Percentiles rank a stretch among this genome's conserved stretches.
phyloP scores from a whole-genome alignment of 2,888 invertebrate genomes.

The Slavum lentiscoides region DNA sequence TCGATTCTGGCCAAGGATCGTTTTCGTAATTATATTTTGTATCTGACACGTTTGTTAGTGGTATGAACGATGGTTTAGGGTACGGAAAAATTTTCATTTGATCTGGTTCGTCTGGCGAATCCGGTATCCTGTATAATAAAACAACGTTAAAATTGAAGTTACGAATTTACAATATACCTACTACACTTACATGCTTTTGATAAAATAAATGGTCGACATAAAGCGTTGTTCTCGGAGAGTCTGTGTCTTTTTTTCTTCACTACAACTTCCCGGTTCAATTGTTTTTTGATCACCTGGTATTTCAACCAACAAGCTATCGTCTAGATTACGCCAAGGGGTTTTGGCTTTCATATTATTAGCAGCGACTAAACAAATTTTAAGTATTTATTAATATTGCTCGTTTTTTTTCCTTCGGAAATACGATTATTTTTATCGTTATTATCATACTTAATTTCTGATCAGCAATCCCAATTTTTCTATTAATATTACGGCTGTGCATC shows the following conservation, averaged over 20 bases:
- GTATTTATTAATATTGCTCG: background rate
- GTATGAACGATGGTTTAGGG: constrained; percentile 80
- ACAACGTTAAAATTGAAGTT: background rate
- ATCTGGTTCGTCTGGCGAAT: constrained; percentile 84
- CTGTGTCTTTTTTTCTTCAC: constrained; percentile 85
- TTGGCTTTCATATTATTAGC: constrained; percentile 73
- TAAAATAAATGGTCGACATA: constrained; percentile 77
- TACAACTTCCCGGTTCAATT: constrained; percentile 70
- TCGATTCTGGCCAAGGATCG: constrained; percentile 84
- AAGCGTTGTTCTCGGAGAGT: constrained; percentile 83
- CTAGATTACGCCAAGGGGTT: constrained; percentile 69
- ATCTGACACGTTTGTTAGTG: constrained; percentile 84
- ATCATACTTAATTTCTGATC: constrained; percentile 72
- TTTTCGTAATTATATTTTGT: constrained; percentile 74
- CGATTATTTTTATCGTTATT: constrained; percentile 55
- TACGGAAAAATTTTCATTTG: constrained; percentile 72
- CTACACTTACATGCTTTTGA: constrained; percentile 61
- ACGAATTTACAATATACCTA: background rate
- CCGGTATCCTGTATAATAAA: constrained; percentile 69
- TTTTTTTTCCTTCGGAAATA: background rate
- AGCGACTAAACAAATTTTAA: constrained; percentile 26
- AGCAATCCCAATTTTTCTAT: constrained; percentile 80
- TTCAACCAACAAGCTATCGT: constrained; percentile 73
- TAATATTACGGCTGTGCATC: constrained; percentile 82
- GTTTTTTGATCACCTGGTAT: constrained; percentile 65